Conservation (phyloP, 2,113 vertebrate genomes). For the Anoura caudifer region DNA sequence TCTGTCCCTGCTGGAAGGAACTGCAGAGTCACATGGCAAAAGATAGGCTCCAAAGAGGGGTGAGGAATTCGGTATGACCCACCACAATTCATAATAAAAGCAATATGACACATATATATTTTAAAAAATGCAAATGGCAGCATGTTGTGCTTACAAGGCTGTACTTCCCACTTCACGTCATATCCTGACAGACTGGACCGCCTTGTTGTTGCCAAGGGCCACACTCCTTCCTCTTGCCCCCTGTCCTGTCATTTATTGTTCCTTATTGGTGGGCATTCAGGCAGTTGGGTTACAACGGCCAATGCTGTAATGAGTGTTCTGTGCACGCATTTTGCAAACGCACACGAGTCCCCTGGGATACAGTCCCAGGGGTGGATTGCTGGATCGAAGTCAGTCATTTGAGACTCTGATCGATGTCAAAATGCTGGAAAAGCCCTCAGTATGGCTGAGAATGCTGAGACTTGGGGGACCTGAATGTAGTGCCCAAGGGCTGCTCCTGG, state of each 20-base stretch:
- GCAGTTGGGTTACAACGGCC: neutral
- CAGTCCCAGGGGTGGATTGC: neutral
- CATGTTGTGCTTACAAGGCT: neutral
- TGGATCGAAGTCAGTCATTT: neutral
- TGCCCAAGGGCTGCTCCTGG: neutral
- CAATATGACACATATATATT: neutral
- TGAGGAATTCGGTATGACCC: neutral
- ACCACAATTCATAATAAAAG: neutral
- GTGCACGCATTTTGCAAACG: neutral
- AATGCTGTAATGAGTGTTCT: neutral
- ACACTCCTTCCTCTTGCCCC: neutral
- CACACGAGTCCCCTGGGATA: neutral
- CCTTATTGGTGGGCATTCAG: neutral
- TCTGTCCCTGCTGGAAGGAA: neutral
- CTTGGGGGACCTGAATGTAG: neutral
- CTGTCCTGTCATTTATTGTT: neutral
- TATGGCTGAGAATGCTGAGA: neutral
- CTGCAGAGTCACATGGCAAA: neutral
- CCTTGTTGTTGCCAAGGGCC: neutral
- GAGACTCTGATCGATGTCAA: neutral
- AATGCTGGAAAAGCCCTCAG: neutral
- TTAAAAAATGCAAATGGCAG: neutral
- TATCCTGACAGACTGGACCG: neutral
- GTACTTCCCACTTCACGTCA: neutral
- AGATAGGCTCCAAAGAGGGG: neutral